Base-by-base conservation (phyloP, 1,140 invertebrate genomes). In the Triops longicaudatus region DNA sequence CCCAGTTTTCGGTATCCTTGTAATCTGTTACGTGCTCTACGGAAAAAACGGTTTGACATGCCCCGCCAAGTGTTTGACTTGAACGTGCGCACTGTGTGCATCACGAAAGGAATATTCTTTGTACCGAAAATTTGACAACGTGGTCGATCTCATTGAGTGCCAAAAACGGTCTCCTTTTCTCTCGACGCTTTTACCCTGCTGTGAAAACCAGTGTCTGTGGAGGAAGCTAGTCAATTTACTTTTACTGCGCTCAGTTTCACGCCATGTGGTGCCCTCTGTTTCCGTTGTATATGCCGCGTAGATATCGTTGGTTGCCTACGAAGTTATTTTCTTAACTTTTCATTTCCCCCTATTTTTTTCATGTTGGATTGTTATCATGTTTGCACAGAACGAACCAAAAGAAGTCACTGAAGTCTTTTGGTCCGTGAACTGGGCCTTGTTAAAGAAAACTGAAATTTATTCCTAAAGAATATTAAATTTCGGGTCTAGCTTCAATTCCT, bases 161-260 rank as follows among this genome's bases (percentile, higher is more conserved):
- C 50, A 63, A 63, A 63, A 63, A 17, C 5, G 50, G 22, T 4
- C 31, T 37, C 50, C 22, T 63, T 63, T 63, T 22, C 50, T 63
- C 50, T 63, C 22, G 50, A 63, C 14, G 14, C 50, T 63, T 63
- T 63, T n/a, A 63, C 14, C 50, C 50, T 63, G 14, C n/a, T 63
- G 14, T 17, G 7, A 63, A 63, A 63, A 63, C 14, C 50, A 63
- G 22, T 63, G 50, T 63, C 50, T 22, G 22, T 63, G 50, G 50
- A 63, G 22, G 50, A 63, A 63, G 50, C 50, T 63, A n/a, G 22
- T 63, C 50, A 63, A 22, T 63, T 63, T 22, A 37, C 31, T 22
- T 63, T 63, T 22, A 63, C 50, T 63, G 50, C 50, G 50, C 50
- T 63, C 50, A 63, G 50, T 63, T 63, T 63, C 14, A 63, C 50